These are phyloP conservation scores for Macrobrachium rosenbergii DNA, from an alignment of 1,140 invertebrate genomes.

Conservation along the genomic window DNA sequence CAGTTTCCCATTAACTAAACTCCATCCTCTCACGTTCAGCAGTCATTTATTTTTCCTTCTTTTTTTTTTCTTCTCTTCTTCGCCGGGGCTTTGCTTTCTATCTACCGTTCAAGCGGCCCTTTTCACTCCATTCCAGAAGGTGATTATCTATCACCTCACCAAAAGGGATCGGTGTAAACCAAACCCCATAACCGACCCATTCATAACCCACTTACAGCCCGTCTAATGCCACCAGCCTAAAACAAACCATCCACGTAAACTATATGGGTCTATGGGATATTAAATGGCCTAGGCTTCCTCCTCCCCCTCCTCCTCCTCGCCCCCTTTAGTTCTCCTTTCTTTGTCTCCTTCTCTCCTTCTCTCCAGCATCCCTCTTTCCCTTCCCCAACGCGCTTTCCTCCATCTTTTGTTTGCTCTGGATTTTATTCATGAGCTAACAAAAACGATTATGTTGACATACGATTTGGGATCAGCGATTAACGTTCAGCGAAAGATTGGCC, in stretches of 20 bases:
- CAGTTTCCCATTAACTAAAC: no score
- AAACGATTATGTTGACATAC: slow-evolving; percentile 31
- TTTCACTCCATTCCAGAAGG: not conserved
- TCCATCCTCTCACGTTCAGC: not conserved
- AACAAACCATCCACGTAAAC: slow-evolving; percentile 47
- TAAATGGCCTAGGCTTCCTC: not conserved
- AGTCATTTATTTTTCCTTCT: slow-evolving; percentile 3
- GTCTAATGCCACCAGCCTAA: slow-evolving; percentile 27
- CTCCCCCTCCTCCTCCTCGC: not conserved
- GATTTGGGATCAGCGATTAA: slow-evolving; percentile 2
- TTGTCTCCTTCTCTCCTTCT: no score
- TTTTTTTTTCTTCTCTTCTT: not conserved
- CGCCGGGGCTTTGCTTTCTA: not conserved
- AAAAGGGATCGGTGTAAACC: no score
- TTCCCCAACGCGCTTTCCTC: no score
- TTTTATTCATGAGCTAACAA: slow-evolving; percentile 45
- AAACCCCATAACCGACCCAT: not conserved
- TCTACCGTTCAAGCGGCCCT: not conserved
- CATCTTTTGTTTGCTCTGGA: slow-evolving; percentile 31
- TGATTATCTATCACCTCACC: slow-evolving; percentile 24
- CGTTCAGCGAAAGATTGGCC: no score
- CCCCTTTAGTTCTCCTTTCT: no score
- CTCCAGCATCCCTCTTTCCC: no score
- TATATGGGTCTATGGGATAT: not conserved
- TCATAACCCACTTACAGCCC: slow-evolving; percentile 39